Evolutionary conservation across 2,797 vertebrate genomes (phyloP).

Genomic region (Erpetoichthys calabaricus): DNA sequence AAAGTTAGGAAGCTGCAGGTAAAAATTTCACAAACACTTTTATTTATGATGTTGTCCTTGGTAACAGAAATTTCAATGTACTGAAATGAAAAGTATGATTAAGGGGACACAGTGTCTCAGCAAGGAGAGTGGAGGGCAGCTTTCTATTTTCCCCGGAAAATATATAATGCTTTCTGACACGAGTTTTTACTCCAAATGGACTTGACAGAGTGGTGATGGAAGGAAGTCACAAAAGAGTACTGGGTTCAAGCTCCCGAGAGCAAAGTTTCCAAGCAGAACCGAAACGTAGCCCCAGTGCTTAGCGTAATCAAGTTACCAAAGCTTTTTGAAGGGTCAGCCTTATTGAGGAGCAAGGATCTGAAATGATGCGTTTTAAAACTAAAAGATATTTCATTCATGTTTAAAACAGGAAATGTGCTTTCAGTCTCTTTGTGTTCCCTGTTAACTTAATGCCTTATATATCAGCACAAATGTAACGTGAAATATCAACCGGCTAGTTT

Average conservation of each 20-base stretch:
- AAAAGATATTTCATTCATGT: too few relatives aligned
- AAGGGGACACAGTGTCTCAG: constrained; percentile 67
- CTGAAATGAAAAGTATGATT: constrained; percentile 96
- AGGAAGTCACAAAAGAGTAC: constrained; percentile 12
- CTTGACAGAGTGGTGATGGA: constrained; percentile 39
- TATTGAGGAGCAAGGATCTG: too few relatives aligned
- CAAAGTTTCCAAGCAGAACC: not conserved
- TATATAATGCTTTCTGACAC: constrained; percentile 76
- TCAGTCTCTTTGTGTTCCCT: too few relatives aligned
- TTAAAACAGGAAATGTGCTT: too few relatives aligned
- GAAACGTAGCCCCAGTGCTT: too few relatives aligned
- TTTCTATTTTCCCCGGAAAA: constrained; percentile 68
- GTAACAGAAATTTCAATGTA: constrained; percentile 86
- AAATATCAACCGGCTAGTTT: too few relatives aligned
- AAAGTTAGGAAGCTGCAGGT: constrained; percentile 74
- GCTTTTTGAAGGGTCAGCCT: too few relatives aligned
- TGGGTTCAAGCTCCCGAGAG: constrained; percentile 5
- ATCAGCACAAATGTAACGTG: too few relatives aligned
- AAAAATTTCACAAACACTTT: constrained; percentile 77
- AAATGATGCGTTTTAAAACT: too few relatives aligned
- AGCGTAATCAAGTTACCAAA: too few relatives aligned
- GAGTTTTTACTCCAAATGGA: constrained; percentile 69
- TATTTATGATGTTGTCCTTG: constrained; percentile 96
- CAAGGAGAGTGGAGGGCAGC: constrained; percentile 63
- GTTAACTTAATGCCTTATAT: too few relatives aligned